These are phyloP conservation scores for Brachionichthys hirsutus DNA, from an alignment of 2,113 vertebrate genomes.

Conservation along the genomic window DNA sequence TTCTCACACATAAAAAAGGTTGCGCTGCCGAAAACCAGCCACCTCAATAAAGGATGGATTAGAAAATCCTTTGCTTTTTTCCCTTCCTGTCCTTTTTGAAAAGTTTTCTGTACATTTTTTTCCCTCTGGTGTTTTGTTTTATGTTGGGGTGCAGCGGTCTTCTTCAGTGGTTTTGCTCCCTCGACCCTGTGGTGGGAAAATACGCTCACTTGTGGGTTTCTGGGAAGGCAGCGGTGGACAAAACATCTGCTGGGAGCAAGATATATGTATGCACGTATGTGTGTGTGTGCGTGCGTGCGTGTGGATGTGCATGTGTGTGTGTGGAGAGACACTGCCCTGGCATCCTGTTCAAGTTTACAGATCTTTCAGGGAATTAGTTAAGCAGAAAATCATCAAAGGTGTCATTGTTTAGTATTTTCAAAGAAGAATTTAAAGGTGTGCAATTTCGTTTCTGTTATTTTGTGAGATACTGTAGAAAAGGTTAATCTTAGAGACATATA, in stretches of 20 bases:
- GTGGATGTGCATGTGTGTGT: conserved; percentile 19
- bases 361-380: conserved; percentile 46
- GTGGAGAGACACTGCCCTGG: conserved; percentile 45
- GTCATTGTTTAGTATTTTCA: too few species aligned
- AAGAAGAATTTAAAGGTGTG: too few species aligned
- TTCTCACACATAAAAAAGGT: conserved; percentile 86
- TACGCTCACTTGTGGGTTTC: conserved; percentile 83
- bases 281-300: conserved; percentile 28
- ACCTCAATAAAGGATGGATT: conserved; percentile 87
- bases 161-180: conserved; percentile 81
- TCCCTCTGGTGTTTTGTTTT: conserved; percentile 80
- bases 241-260: conserved; percentile 82
- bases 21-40: conserved; percentile 81
- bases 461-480: too few species aligned
- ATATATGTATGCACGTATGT: conserved; percentile 62
- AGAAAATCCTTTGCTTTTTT: conserved; percentile 82
- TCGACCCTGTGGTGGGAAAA: conserved; percentile 81
- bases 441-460: too few species aligned
- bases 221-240: conserved; percentile 80
- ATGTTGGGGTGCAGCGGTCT: conserved; percentile 80
- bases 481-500: too few species aligned
- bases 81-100: conserved; percentile 75
- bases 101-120: conserved; percentile 75
- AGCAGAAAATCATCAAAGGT: conserved; percentile 1
- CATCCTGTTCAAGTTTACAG: conserved; percentile 51